Base-by-base conservation (phyloP, 2,113 vertebrate species). In the Cyanoramphus novaezelandiae region DNA sequence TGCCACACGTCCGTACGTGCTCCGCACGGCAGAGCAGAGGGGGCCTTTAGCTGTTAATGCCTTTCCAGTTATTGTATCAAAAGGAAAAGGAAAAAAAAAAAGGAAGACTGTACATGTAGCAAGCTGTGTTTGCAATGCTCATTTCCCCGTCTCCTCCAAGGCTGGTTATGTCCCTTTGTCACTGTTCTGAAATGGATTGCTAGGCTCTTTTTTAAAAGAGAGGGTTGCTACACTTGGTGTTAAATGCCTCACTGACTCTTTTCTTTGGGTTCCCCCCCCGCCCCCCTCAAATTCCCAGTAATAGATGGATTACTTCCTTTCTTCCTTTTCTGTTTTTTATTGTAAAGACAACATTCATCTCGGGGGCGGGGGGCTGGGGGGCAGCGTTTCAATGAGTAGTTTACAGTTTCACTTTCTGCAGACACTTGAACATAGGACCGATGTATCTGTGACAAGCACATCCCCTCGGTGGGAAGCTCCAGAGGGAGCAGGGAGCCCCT, bases 381-480 rank as follows among this genome's bases (percentile, higher is more conserved):
- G 96, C 97, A 96, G 96, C 69, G 31, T 97, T 98, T 93, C 97
- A 95, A 95, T 90, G 97, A 96, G 97, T 97, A 97, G 98, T 98
- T 98, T 98, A 98, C 98, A 98, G 98, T 98, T 97, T 98, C 97
- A 98, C 94, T 97, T 98, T 98, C 97, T 98, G 98, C 98, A 98
- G 98, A 98, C 98, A 98, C 98, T 98, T 98, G 98, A 98, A 98
- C 97, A 97, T 98, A 98, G 98, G 98, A 98, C 98, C 98, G 98
- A 98, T 55, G 94, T 98, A 98, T 98, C 98, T 98, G 98, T 98
- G 98, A 98, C 97, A 96, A 98, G 97, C 97, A 97, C 96, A 96
- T 96, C 97, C 93, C 87, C 33, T 85, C 20, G 81, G 78, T 82
- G 94, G 97, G 96, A 77, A 70, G 92, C 92, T 70, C 79, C 35